Base-by-base conservation (phyloP, 2,888 invertebrate genomes). In the Cosmopolites sordidus region DNA sequence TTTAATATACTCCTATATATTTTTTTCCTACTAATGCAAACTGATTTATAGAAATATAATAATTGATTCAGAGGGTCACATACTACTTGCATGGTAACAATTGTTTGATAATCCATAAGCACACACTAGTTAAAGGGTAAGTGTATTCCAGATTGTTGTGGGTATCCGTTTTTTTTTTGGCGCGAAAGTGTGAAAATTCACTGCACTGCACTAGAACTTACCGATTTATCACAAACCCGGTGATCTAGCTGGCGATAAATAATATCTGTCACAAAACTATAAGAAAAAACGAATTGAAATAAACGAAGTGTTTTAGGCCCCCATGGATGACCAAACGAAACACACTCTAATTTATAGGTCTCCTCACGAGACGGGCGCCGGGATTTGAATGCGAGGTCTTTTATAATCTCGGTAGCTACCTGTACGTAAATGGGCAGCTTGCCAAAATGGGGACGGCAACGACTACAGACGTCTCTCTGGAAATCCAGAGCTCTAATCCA, bases 331-430 rank as follows among this genome's bases (percentile, higher is more conserved):
- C 44, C 51, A 55, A 51, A 43, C 47, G 50, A 17, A 51, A 55
- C 51, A 43, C 47, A 51, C 22, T 43, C 44, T 49, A 54, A 15
- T 51, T 42, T 52, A 30, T 47, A 43, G 51, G 75, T 76, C 74
- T 77, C 74, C 74, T 75, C 75, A 76, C 77, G 76, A 76, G 76
- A 79, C 79, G 79, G 79, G 78, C 79, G 72, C 71, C 74, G 74
- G 73, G 69, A 65, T 70, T 67, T 70, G 67, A 70, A 69, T 72
- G 75, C 71, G 73, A 71, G 74, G 71, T 73, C 75, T 79, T 80
- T 79, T 80, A 79, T 80, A 80, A 79, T 75, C 75, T 76, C 76
- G 76, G 78, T 72, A 63, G 68, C 76, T 76, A 76, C 75, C 76
- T 78, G 75, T 77, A 74, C 60, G 66, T 62, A 64, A 62, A 59